A percentile compares a stretch with the other conserved stretches of the same genome.
Conservation (phyloP, 2,888 invertebrate genomes). For the Nomada flava region DNA sequence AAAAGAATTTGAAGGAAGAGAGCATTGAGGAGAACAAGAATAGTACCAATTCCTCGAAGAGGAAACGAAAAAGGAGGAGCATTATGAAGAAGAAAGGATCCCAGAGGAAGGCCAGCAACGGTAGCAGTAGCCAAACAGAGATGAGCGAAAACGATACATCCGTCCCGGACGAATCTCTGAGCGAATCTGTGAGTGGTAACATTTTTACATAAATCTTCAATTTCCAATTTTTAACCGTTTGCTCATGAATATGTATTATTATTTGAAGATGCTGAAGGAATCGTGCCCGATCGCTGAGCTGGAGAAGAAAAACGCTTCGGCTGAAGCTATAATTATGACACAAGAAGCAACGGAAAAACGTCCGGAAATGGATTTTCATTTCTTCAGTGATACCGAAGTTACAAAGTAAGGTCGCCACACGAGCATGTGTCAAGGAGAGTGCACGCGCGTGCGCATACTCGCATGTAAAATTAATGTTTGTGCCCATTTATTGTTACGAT, state of each 20-base stretch:
- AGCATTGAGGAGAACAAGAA: conserved; percentile 85
- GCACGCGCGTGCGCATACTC: background rate
- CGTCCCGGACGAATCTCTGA: conserved; percentile 68
- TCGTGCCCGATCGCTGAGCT: conserved; percentile 75
- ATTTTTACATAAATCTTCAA: background rate
- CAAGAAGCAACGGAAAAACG: conserved; percentile 83
- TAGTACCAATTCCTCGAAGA: conserved; percentile 87
- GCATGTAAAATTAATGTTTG: conserved; percentile 16
- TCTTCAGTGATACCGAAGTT: conserved; percentile 97
- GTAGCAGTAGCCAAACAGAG: conserved; percentile 80
- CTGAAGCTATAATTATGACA: conserved; percentile 57
- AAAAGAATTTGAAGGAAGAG: conserved; percentile 79
- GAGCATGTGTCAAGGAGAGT: background rate
- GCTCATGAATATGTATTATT: background rate
- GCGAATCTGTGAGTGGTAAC: conserved; percentile 73
- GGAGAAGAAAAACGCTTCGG: conserved; percentile 61
- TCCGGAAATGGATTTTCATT: conserved; percentile 91
- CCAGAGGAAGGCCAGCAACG: conserved; percentile 87
- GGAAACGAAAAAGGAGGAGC: conserved; percentile 92
- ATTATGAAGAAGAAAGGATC: conserved; percentile 92
- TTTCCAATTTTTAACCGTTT: background rate
- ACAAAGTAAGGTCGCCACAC: conserved; percentile 84
- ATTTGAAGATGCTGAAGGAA: conserved; percentile 68
- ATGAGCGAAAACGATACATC: conserved; percentile 74
- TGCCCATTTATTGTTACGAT: conserved; percentile 16